These are phyloP conservation scores for Tinamus guttatus DNA, from an alignment of 2,113 vertebrate species.

Conservation along the genomic window DNA sequence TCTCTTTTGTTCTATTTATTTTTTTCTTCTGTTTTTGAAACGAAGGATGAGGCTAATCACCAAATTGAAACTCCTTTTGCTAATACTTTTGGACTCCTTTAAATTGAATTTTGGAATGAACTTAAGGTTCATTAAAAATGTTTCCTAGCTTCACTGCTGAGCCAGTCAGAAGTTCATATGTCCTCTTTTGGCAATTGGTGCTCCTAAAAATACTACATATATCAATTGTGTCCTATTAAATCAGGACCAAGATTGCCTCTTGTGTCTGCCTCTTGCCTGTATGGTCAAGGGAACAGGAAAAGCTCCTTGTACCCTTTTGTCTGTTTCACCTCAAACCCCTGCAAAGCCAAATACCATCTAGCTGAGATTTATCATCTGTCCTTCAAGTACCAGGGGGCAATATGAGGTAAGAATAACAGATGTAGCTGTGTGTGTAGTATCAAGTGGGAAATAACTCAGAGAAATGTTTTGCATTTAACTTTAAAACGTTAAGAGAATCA, in stretches of 20 bases:
- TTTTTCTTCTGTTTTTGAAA: background rate
- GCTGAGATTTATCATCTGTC: constrained; percentile 33
- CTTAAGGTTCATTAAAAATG: background rate
- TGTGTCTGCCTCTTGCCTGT: background rate
- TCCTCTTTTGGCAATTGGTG: background rate
- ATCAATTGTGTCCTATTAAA: background rate
- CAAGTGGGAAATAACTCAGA: constrained; percentile 41
- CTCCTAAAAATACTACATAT: background rate
- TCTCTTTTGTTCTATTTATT: background rate
- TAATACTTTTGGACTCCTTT: background rate
- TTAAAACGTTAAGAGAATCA: background rate
- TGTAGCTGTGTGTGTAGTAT: constrained; percentile 26
- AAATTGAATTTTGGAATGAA: background rate
- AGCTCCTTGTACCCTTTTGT: background rate
- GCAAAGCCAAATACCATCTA: background rate
- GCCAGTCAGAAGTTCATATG: background rate
- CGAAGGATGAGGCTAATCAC: background rate
- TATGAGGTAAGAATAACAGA: constrained; percentile 10
- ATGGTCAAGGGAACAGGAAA: background rate
- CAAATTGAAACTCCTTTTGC: background rate
- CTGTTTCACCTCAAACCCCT: background rate
- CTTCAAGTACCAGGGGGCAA: constrained; percentile 24
- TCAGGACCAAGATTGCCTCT: background rate
- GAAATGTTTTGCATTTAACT: constrained; percentile 43
- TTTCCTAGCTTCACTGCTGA: background rate